These are phyloP conservation scores for Spilarctia lutea DNA, from an alignment of 2,888 invertebrate genomes.

Conservation along the genomic window DNA sequence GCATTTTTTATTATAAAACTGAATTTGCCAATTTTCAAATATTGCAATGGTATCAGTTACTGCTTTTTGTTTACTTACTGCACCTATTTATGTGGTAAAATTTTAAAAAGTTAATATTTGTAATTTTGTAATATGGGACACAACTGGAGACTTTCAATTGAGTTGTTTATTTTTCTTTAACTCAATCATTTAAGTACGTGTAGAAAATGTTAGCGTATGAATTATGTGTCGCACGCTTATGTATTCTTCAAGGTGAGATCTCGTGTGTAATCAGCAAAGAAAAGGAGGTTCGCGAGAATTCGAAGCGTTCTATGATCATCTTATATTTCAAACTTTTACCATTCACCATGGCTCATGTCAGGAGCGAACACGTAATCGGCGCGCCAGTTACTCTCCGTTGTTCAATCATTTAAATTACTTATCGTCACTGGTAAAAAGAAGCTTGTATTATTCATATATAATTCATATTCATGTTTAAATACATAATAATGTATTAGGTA, in stretches of 20 bases:
- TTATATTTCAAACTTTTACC: not conserved
- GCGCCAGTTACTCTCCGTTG: no score
- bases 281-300: not conserved
- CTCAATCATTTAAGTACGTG: not conserved
- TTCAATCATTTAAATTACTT: no score
- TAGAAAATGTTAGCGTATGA: slow-evolving; percentile 1
- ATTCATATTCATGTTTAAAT: not conserved
- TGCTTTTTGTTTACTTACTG: no score
- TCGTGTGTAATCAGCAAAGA: not conserved
- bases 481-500: not conserved
- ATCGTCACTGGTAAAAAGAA: no score
- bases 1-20: not conserved
- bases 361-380: no score
- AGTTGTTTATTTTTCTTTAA: no score
- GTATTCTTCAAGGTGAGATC: slow-evolving; percentile 16
- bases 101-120: no score
- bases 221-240: slow-evolving; percentile 10
- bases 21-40: not conserved
- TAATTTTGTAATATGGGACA: no score
- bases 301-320: no score
- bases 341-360: not conserved
- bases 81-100: no score
- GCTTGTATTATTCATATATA: no score
- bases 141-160: no score
- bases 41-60: not conserved